A percentile compares a stretch with the other conserved stretches of the same genome.
Conservation (phyloP, 2,113 vertebrate species). For the Puffinus mauretanicus region DNA sequence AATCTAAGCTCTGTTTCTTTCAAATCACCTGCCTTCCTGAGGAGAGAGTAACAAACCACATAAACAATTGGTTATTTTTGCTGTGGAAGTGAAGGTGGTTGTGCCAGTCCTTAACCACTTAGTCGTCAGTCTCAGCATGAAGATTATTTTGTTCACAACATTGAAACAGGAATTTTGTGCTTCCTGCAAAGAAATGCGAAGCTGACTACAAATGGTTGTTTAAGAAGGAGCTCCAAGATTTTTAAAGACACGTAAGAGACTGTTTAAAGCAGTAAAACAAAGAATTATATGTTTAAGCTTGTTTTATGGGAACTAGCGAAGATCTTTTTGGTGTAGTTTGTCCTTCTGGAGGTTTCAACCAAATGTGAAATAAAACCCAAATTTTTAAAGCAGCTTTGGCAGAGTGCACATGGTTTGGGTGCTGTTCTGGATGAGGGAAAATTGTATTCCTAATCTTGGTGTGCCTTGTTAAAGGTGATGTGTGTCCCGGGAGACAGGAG, state of each 20-base stretch:
- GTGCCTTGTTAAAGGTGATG: background rate
- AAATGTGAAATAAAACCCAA: background rate
- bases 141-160: background rate
- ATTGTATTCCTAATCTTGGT: fast-evolving
- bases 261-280: conserved; percentile 42
- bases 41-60: background rate
- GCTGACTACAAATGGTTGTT: conserved; percentile 30
- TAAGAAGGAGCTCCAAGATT: conserved; percentile 59
- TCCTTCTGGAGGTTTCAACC: background rate
- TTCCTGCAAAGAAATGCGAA: conserved; percentile 18
- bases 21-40: background rate
- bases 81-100: background rate
- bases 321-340: conserved; percentile 7
- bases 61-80: background rate
- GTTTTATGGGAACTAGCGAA: conserved; percentile 30
- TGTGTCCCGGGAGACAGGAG: background rate
- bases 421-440: background rate
- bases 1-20: background rate
- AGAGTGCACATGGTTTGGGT: background rate
- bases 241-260: conserved; percentile 25
- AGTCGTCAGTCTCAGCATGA: background rate
- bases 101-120: background rate
- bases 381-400: background rate
- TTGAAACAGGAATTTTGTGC: conserved; percentile 44
- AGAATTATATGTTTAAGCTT: conserved; percentile 27